Base-by-base conservation (phyloP, 2,797 vertebrate species). In the Philypnodon macrostomus region DNA sequence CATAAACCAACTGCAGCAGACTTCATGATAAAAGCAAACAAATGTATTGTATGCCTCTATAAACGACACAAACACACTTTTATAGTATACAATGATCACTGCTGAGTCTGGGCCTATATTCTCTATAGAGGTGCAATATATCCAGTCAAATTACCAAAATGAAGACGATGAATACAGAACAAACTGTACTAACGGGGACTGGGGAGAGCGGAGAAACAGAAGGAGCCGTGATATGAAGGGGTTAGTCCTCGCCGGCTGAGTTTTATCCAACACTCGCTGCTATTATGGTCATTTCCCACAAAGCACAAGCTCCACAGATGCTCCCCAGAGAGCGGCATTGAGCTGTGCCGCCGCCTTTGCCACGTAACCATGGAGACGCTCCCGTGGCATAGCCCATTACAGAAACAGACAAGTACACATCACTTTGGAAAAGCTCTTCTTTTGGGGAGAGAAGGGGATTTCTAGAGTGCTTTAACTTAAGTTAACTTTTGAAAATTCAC, bases 331-430 rank as follows among this genome's bases (percentile, higher is more conserved):
- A 86, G 84, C 58, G 31, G 77, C 85, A 85, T 81, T 78, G 82
- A 86, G 85, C 77, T 70, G 73, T 67, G 67, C 79, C 63, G 23
- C 78, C 47, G 81, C 84, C 81, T 84, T 75, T 70, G 80, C 80
- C 83, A 68, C 15, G 86, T 90, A 86, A 64, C 87, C 87, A 89
- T 88, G 87, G 87, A 83, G 87, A 90, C 87, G 56, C 73, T 86
- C 84, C 85, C 67, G 64, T 73, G 84, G 79, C 75, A 79, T 77
- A 84, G 81, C 75, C 87, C 80, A 84, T 88, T 84, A 84, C 74
- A 87, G 81, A 85, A 85, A 81, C 70, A 84, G 81, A 81, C 85
- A 81, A 79, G 81, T 77, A 70, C 79, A 84, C 82, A 86, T 88
- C 82, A 85, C 81, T 86, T 79, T 49, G 51, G 53, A 62, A 73